A percentile compares a stretch with the other conserved stretches of the same genome.
phyloP scores from a whole-genome alignment of 1,140 invertebrate species.

The Doryteuthis pealeii region DNA sequence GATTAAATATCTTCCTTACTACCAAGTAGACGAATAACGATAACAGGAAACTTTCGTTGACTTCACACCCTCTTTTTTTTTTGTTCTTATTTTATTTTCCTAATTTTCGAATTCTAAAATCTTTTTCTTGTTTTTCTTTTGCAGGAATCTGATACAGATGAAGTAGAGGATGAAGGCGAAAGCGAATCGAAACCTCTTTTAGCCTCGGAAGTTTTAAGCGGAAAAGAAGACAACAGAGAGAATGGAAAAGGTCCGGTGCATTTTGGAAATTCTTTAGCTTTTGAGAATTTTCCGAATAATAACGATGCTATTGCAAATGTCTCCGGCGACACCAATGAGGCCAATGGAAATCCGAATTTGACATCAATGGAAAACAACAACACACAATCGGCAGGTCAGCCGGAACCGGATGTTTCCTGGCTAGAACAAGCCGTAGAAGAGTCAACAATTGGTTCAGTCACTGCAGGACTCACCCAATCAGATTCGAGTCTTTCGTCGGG shows the following conservation, averaged over 20 bases:
- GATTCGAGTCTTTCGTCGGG: constrained; percentile 3
- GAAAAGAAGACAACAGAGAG: constrained; percentile 2
- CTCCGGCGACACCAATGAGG: not conserved
- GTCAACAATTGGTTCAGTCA: not conserved
- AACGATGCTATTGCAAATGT: not conserved
- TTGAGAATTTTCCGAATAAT: constrained; percentile 11
- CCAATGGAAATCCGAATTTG: not conserved
- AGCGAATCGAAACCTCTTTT: constrained; percentile 7
- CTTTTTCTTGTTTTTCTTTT: not conserved
- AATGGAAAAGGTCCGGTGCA: not conserved
- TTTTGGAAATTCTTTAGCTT: not conserved
- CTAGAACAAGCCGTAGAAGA: constrained; percentile 7
- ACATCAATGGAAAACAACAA: not conserved
- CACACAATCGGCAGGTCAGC: not conserved
- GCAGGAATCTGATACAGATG: not conserved
- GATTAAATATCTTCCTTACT: no score
- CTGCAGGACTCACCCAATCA: constrained; percentile 8
- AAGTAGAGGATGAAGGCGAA: constrained; percentile 2
- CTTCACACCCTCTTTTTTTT: no score
- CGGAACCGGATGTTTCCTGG: not conserved
- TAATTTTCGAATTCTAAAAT: not conserved
- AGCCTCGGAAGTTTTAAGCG: not conserved
- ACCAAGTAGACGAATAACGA: no score
- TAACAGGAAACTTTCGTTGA: no score
- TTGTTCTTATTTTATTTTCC: no score